Evolutionary conservation across 2,888 invertebrate species (phyloP).

Genomic region (Brachypterus glaber): DNA sequence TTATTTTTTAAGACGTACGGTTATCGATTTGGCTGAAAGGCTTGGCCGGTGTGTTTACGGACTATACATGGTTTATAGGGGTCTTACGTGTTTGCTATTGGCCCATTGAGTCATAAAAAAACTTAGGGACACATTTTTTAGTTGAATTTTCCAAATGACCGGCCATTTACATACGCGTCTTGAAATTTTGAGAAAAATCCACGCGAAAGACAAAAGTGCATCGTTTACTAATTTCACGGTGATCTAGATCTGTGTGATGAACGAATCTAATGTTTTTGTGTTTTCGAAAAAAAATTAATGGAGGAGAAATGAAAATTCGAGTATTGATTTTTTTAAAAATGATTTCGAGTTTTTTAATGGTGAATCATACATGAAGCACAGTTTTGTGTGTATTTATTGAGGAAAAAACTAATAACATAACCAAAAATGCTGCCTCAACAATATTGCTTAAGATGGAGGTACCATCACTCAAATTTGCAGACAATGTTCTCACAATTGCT

Average conservation of each 20-base stretch:
- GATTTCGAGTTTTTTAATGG: conserved; percentile 29
- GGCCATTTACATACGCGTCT: conserved; percentile 42
- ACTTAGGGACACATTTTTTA: conserved; percentile 39
- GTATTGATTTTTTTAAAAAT: conserved; percentile 38
- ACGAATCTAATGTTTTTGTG: conserved; percentile 24
- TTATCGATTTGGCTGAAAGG: conserved; percentile 44
- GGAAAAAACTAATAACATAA: conserved; percentile 1
- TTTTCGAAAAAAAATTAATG: conserved; percentile 27
- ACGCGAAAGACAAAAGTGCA: conserved; percentile 25
- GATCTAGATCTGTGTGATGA: conserved; percentile 20
- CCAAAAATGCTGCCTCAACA: conserved; percentile 69
- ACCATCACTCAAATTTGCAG: conserved; percentile 84
- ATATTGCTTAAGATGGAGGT: conserved; percentile 87
- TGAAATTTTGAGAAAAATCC: conserved; percentile 38
- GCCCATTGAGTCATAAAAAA: conserved; percentile 44
- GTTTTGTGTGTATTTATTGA: conserved; percentile 11
- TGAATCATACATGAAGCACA: conserved; percentile 15
- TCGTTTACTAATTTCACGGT: conserved; percentile 21
- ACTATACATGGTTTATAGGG: conserved; percentile 43
- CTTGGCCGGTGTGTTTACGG: conserved; percentile 42
- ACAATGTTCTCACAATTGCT: conserved; percentile 81
- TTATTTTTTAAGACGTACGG: conserved; percentile 38
- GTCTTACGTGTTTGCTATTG: conserved; percentile 43
- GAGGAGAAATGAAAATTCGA: conserved; percentile 31
- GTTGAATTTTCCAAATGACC: conserved; percentile 58